These are phyloP conservation scores for Thalassarche chlororhynchos DNA, from an alignment of 2,113 vertebrate genomes.

Conservation along the genomic window DNA sequence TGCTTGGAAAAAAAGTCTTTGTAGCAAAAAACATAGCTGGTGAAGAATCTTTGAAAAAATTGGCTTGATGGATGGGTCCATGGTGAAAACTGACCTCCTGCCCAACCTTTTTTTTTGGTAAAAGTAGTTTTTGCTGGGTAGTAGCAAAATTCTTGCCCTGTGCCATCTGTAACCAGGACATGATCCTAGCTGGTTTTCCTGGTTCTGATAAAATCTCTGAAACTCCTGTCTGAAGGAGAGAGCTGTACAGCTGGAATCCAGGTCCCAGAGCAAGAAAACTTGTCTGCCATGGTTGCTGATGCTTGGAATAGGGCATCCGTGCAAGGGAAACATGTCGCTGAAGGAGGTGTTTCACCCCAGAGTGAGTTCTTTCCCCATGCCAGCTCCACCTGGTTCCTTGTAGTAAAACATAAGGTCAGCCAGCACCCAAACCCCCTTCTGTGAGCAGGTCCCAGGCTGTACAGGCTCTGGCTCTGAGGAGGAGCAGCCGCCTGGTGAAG, in stretches of 20 bases:
- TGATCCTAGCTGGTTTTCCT: background rate
- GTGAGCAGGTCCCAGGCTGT: background rate
- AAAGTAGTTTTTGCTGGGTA: background rate
- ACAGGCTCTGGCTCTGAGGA: background rate
- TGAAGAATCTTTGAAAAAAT: background rate
- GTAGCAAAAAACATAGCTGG: background rate
- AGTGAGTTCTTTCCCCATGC: background rate
- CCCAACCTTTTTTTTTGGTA: background rate
- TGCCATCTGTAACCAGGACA: background rate
- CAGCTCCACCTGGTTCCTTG: background rate
- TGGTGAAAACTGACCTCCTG: background rate
- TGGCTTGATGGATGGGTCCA: background rate
- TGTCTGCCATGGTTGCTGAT: background rate
- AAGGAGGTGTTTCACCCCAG: background rate
- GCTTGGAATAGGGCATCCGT: background rate
- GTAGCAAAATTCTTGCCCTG: background rate
- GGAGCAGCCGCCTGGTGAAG: background rate
- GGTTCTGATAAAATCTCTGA: background rate
- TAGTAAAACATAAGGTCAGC: background rate
- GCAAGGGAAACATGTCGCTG: rapidly evolving
- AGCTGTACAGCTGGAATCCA: background rate
- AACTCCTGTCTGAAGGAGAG: background rate
- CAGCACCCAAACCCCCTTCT: too few relatives aligned
- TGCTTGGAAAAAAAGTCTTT: background rate
- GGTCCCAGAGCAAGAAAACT: background rate